phyloP scores from a whole-genome alignment of 2,113 vertebrate species.

The Hyperoodon ampullatus region DNA sequence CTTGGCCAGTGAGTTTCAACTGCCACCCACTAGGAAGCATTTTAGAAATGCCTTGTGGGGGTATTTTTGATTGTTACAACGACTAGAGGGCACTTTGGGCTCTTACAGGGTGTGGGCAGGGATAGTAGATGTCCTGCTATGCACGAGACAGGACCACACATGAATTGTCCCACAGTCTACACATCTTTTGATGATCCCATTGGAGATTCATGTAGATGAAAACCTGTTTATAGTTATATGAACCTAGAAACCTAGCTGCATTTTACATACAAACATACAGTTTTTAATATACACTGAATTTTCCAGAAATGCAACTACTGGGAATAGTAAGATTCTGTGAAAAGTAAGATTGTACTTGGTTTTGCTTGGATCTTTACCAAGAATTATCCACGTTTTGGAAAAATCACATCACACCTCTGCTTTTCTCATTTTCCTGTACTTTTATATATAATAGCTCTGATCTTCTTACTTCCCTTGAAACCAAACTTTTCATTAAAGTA shows the following conservation, averaged over 20 bases:
- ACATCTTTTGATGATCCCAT: background rate
- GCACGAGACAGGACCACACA: background rate
- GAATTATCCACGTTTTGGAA: slow-evolving; percentile 28
- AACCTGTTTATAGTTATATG: background rate
- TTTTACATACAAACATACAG: slow-evolving; percentile 12
- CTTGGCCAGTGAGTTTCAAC: background rate
- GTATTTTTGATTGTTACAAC: background rate
- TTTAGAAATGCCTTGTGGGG: background rate
- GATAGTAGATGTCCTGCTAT: background rate
- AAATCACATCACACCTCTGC: slow-evolving; percentile 34
- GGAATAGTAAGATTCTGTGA: slow-evolving; percentile 38
- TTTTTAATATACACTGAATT: slow-evolving; percentile 15
- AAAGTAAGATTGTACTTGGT: background rate
- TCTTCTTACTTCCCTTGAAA: background rate
- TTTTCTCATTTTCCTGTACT: slow-evolving; percentile 28
- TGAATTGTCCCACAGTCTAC: background rate
- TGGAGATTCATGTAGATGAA: background rate
- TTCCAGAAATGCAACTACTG: slow-evolving; percentile 14
- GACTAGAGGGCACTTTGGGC: background rate
- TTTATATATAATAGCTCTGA: background rate
- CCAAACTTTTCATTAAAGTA: background rate
- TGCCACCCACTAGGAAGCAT: background rate
- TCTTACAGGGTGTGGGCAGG: background rate
- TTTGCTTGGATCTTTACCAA: slow-evolving; percentile 41
- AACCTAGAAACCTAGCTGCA: background rate